Conservation (phyloP, 1,140 invertebrate species). For the Hycleus phaleratus region DNA sequence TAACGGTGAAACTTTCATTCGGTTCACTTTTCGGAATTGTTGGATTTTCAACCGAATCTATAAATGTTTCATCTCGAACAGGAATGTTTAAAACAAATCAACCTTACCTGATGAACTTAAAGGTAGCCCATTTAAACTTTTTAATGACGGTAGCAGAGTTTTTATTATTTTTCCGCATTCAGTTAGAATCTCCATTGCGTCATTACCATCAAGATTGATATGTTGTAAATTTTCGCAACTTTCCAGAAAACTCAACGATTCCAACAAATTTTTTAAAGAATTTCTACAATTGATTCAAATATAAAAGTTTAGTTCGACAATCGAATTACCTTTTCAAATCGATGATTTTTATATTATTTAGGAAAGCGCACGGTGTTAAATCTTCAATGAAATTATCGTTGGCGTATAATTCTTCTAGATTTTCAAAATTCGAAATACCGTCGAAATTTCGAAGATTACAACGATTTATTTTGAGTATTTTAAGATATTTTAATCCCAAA, state of each 20-base stretch:
- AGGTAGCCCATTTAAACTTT: constrained; percentile 38
- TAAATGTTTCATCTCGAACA: too few relatives aligned
- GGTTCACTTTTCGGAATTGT: not conserved
- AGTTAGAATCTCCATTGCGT: constrained; percentile 31
- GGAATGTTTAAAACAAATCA: too few relatives aligned
- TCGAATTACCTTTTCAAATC: constrained; percentile 44
- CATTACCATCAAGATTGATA: constrained; percentile 41
- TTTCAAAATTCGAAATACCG: constrained; percentile 49
- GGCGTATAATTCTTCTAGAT: constrained; percentile 52
- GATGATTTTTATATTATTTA: constrained; percentile 46
- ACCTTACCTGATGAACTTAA: too few relatives aligned
- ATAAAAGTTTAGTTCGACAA: too few relatives aligned
- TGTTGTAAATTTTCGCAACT: constrained; percentile 40
- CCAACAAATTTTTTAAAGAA: constrained; percentile 38
- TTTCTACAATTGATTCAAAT: constrained; percentile 27
- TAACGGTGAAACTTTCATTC: not conserved
- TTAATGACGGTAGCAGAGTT: constrained; percentile 39
- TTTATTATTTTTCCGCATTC: constrained; percentile 39
- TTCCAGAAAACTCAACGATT: constrained; percentile 39
- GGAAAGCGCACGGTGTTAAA: constrained; percentile 47
- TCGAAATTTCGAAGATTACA: constrained; percentile 57
- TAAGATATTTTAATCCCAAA: constrained; percentile 50
- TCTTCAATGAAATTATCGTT: constrained; percentile 53
- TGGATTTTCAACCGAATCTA: not conserved
- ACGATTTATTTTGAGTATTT: constrained; percentile 54